Percentiles rank a stretch among this genome's conserved stretches.
These are phyloP conservation scores for Drosophila robusta DNA, from an alignment of 2,888 invertebrate genomes.

Conservation along the genomic window DNA sequence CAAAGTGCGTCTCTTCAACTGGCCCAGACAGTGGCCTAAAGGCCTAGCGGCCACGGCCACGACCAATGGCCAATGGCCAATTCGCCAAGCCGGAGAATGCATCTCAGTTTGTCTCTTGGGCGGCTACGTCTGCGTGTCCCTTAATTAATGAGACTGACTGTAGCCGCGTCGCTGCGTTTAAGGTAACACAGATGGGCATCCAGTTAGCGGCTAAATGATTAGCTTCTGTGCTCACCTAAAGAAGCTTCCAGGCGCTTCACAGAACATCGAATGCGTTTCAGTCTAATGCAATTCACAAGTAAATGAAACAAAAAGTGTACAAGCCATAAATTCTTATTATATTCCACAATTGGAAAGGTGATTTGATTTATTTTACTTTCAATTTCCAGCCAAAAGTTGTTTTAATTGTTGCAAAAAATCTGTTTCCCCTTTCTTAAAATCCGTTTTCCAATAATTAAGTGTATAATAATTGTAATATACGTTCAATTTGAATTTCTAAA, in stretches of 20 bases:
- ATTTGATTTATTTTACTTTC: neutral
- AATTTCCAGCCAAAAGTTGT: too few species aligned
- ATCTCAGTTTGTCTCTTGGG: slow-evolving; percentile 9
- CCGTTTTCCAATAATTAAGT: too few species aligned
- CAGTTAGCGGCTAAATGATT: slow-evolving; percentile 33
- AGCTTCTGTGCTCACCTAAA: slow-evolving; percentile 12
- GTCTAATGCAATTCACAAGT: neutral
- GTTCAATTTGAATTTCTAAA: too few species aligned
- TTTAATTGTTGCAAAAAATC: too few species aligned
- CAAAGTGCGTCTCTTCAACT: slow-evolving; percentile 40
- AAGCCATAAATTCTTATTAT: neutral
- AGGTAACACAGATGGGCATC: slow-evolving; percentile 23
- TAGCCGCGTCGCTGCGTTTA: slow-evolving; percentile 31
- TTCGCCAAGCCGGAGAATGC: slow-evolving; percentile 20
- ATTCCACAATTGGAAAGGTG: neutral
- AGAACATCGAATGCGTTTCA: neutral
- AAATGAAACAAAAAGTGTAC: neutral
- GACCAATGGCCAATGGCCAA: neutral
- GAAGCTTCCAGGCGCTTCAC: neutral
- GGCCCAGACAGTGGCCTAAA: slow-evolving; percentile 33
- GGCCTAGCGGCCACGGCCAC: slow-evolving; percentile 12
- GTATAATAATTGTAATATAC: too few species aligned
- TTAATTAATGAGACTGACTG: slow-evolving; percentile 58
- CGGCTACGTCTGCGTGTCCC: slow-evolving; percentile 43
- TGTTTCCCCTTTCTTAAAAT: too few species aligned